A percentile compares a stretch with the other conserved stretches of the same genome.
These are phyloP conservation scores for Byasa hedistus DNA, from an alignment of 2,888 invertebrate species.

Conservation along the genomic window DNA sequence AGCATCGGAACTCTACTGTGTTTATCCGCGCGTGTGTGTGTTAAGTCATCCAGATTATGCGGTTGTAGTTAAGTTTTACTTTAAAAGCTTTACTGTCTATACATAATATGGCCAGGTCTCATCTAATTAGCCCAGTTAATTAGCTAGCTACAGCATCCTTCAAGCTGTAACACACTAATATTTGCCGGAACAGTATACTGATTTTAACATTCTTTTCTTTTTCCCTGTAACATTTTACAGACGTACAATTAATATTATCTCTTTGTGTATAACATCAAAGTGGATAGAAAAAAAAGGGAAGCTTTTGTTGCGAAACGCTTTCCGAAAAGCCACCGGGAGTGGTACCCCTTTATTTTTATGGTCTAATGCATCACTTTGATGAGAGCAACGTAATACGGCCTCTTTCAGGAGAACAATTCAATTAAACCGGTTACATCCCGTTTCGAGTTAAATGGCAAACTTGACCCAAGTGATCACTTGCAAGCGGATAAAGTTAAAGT, in stretches of 20 bases:
- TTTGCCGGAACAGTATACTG: too few relatives aligned
- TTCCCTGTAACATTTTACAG: too few relatives aligned
- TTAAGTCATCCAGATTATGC: too few relatives aligned
- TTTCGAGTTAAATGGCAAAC: conserved; percentile 31
- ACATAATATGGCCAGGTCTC: too few relatives aligned
- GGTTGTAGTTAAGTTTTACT: too few relatives aligned
- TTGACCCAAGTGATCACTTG: conserved; percentile 10
- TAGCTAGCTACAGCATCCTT: too few relatives aligned
- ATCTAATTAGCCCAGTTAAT: too few relatives aligned
- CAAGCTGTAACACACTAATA: too few relatives aligned
- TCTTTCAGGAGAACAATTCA: conserved; percentile 35
- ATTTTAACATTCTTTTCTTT: too few relatives aligned
- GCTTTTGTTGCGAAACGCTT: conserved; percentile 7
- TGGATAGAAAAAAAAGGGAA: background rate
- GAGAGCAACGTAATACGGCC: conserved; percentile 30
- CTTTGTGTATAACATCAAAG: conserved; percentile 9
- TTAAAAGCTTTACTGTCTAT: too few relatives aligned
- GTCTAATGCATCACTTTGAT: conserved; percentile 29
- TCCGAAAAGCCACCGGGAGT: conserved; percentile 10
- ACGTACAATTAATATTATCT: conserved; percentile 6
- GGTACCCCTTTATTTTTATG: conserved; percentile 22
- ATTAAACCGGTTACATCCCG: conserved; percentile 36
- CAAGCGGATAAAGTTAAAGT: conserved; percentile 6
- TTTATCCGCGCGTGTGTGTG: too few relatives aligned
- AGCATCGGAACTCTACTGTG: too few relatives aligned